A percentile compares a stretch with the other conserved stretches of the same genome.
Conservation (phyloP, 1,140 invertebrate species). For the Branchinecta lindahli region DNA sequence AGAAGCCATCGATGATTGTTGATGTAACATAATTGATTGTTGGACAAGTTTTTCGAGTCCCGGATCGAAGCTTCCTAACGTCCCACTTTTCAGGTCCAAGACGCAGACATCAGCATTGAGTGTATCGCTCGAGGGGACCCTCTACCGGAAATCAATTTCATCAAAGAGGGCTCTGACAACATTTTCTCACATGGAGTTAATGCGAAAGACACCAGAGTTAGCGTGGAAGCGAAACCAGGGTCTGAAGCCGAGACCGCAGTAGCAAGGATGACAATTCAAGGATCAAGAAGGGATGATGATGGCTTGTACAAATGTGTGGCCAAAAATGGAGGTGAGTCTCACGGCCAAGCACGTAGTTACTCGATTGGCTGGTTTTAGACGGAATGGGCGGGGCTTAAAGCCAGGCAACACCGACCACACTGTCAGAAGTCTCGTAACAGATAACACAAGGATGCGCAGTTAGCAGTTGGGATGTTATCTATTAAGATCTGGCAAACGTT, state of each 20-base stretch:
- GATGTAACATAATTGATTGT: too few species aligned
- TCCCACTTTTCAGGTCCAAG: neutral
- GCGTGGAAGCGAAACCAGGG: conserved; percentile 23
- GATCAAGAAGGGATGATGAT: conserved; percentile 50
- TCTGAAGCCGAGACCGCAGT: conserved; percentile 19
- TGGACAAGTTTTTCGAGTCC: neutral
- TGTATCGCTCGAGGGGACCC: conserved; percentile 53
- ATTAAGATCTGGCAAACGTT: neutral
- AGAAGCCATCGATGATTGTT: too few species aligned
- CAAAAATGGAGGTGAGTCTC: conserved; percentile 40
- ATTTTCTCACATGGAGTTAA: conserved; percentile 25
- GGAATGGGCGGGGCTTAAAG: too few species aligned
- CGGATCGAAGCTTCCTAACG: neutral
- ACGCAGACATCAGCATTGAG: neutral
- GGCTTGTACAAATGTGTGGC: conserved; percentile 77
- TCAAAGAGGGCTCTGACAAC: conserved; percentile 31
- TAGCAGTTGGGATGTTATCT: too few species aligned
- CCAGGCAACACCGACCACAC: too few species aligned
- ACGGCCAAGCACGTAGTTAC: neutral
- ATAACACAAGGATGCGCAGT: too few species aligned
- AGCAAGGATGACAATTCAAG: conserved; percentile 28
- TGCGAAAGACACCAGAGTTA: conserved; percentile 27
- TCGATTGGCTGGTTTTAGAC: too few species aligned
- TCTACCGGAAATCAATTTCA: conserved; percentile 52
- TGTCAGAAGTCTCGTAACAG: too few species aligned